phyloP scores from a whole-genome alignment of 2,888 invertebrate genomes.

The Ornithoptera priamus region DNA sequence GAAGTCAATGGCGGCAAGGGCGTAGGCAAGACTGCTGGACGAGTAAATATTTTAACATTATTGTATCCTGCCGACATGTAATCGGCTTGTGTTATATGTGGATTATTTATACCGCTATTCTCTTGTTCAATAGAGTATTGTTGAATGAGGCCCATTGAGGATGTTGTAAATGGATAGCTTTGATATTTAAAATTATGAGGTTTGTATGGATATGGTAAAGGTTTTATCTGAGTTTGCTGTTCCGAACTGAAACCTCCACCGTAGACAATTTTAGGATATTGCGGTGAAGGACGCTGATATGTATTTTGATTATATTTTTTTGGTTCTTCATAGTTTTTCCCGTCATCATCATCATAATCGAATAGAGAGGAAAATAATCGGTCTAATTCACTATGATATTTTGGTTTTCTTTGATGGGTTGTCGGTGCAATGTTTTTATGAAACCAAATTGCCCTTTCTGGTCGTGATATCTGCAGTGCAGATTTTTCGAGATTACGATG shows the following conservation, averaged over 20 bases:
- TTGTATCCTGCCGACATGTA: constrained; percentile 47
- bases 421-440: constrained; percentile 62
- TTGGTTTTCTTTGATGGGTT: constrained; percentile 45
- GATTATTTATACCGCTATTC: constrained; percentile 36
- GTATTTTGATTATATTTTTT: constrained; percentile 48
- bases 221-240: constrained; percentile 53
- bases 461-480: constrained; percentile 41
- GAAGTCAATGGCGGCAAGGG: constrained; percentile 42
- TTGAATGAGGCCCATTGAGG: constrained; percentile 26
- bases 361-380: constrained; percentile 68
- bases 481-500: constrained; percentile 37
- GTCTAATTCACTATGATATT: constrained; percentile 54
- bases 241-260: constrained; percentile 47
- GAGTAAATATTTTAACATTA: constrained; percentile 55
- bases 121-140: constrained; percentile 40
- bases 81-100: constrained; percentile 44
- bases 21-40: constrained; percentile 61
- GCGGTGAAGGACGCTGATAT: constrained; percentile 45
- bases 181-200: constrained; percentile 50
- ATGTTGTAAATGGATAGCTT: constrained; percentile 51
- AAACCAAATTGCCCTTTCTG: constrained; percentile 64
- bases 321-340: constrained; percentile 30
- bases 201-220: constrained; percentile 53
- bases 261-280: constrained; percentile 55
- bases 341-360: constrained; percentile 60